Base-by-base conservation (phyloP, 2,113 vertebrate genomes). In the Gavia stellata region DNA sequence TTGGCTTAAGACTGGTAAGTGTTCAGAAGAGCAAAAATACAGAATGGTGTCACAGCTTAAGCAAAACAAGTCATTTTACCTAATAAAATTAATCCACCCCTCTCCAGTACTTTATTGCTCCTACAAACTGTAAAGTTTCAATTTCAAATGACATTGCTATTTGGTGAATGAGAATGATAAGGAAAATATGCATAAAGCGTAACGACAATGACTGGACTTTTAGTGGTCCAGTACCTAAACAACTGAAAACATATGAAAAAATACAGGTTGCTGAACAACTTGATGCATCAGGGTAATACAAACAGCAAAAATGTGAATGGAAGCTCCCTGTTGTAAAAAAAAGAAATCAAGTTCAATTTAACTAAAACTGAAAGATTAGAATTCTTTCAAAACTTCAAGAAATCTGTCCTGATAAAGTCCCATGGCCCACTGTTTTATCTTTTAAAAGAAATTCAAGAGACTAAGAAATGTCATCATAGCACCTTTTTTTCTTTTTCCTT, bases 201-300 rank as follows among this genome's bases (percentile, higher is more conserved):
- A 59, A 73, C 29, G 31, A 80, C 12, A 33, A 24, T 58, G 10
- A 42, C 17, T 72, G 17, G 15, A 31, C 10, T 49, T 1, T 45
- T 66, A 7, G 9, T 81, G 18, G 8, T 79, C 23, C 24, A 40
- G 9, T n/a, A 61, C 12, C 4, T 38, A 45, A 93, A 55, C 2
- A 89, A 59, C 1, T 15, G 10, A 42, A 81, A 80, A 25, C 1
- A 75, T 55, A 24, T 10, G 6, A 8, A 65, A 47, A 88, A 61
- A 33, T 4, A 2, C 1, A 53, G 3, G 8, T 52, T 81, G 3
- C 16, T 78, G 55, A 85, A 53, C 9, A 67, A 25, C 9, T 53
- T 26, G 7, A 31, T 62, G 1, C 6, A 34, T 45, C 13, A n/a
- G 7, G 3, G n/a, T 65, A 66, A 70, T n/a, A 44, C 1, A 1